A percentile compares a stretch with the other conserved stretches of the same genome.
Conservation (phyloP, 2,113 vertebrate species). For the Prunella fulvescens region DNA sequence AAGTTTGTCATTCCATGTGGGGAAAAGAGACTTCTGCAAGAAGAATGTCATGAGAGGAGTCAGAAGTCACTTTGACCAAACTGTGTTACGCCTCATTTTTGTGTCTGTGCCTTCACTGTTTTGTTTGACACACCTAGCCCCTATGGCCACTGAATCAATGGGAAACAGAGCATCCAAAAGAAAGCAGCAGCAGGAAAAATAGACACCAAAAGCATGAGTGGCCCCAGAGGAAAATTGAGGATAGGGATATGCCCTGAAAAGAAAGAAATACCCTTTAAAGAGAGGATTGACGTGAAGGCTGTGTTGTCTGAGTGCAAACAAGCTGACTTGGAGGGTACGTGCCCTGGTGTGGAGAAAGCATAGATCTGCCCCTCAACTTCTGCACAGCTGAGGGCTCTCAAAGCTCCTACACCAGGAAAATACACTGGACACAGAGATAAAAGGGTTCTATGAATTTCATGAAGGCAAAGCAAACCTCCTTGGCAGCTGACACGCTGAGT, state of each 20-base stretch:
- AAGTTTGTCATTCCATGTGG: not conserved
- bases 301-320: not conserved
- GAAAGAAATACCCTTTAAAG: not conserved
- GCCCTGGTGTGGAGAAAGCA: rapidly evolving
- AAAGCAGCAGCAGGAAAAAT: not conserved
- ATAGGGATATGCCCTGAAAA: not conserved
- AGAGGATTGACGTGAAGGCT: not conserved
- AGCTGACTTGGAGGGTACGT: not conserved
- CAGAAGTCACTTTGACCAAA: not conserved
- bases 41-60: not conserved
- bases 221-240: not conserved
- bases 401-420: not conserved
- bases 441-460: rapidly evolving
- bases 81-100: not conserved
- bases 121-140: not conserved
- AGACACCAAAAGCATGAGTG: not conserved
- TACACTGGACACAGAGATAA: not conserved
- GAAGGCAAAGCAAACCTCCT: not conserved
- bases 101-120: not conserved
- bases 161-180: not conserved
- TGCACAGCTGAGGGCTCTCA: not conserved
- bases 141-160: not conserved
- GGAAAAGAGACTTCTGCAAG: not conserved
- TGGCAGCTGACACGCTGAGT: rapidly evolving
- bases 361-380: not conserved